A percentile compares a stretch with the other conserved stretches of the same genome.
Conservation (phyloP, 2,888 invertebrate genomes). For the Drosophila paracracens region DNA sequence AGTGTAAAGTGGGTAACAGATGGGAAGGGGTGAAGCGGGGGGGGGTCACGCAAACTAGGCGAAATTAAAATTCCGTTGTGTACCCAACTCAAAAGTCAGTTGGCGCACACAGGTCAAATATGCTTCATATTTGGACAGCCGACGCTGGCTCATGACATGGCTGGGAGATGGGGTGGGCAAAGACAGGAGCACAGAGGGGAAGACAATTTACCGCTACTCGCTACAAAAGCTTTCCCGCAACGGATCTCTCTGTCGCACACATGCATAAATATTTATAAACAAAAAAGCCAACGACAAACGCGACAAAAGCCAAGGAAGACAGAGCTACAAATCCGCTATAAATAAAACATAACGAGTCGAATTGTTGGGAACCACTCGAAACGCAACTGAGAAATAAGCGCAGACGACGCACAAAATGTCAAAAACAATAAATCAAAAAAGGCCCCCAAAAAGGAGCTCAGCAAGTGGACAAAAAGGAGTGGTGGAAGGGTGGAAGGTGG, state of each 20-base stretch:
- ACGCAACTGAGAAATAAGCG: slow-evolving; percentile 62
- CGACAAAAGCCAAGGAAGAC: slow-evolving; percentile 29
- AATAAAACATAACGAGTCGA: slow-evolving; percentile 77
- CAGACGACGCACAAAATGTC: slow-evolving; percentile 68
- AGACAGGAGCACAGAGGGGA: slow-evolving; percentile 32
- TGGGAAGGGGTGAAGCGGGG: background rate
- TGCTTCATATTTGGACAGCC: slow-evolving; percentile 38
- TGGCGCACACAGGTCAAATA: slow-evolving; percentile 34
- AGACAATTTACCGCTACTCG: slow-evolving; percentile 22
- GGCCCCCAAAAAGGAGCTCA: slow-evolving; percentile 48
- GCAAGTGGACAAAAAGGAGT: slow-evolving; percentile 15
- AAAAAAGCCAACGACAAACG: slow-evolving; percentile 44
- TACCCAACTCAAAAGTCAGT: slow-evolving; percentile 61
- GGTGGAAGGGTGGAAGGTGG: background rate
- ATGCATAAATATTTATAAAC: slow-evolving; percentile 75
- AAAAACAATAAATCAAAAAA: slow-evolving; percentile 81
- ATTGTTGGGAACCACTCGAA: slow-evolving; percentile 68
- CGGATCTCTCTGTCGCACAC: slow-evolving; percentile 12
- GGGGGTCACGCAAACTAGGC: slow-evolving; percentile 8
- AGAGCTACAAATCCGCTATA: slow-evolving; percentile 74
- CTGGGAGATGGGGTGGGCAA: background rate
- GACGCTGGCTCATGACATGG: slow-evolving; percentile 20
- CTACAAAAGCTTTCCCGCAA: background rate
- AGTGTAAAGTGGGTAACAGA: background rate
- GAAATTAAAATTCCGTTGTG: slow-evolving; percentile 76